Evolutionary conservation across 2,113 vertebrate genomes (phyloP).

Genomic region (Peromyscus californicus): DNA sequence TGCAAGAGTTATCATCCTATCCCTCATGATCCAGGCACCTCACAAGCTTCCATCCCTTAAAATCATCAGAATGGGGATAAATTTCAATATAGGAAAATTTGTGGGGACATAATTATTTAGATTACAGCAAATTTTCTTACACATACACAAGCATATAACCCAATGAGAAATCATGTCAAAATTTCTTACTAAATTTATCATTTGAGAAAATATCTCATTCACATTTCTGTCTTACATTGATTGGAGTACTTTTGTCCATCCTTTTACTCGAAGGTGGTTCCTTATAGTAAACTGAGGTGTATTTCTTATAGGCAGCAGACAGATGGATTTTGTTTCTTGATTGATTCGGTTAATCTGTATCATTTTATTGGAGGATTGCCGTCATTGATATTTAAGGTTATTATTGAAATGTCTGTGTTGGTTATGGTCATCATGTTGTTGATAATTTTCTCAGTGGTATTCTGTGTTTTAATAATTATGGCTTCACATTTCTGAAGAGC

Average conservation of each 20-base stretch:
- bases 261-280: neutral
- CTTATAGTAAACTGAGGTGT: neutral
- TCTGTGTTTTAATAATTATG: neutral
- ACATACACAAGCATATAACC: neutral
- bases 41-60: neutral
- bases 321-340: neutral
- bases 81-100: neutral
- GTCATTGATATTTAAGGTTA: neutral
- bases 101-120: neutral
- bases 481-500: neutral
- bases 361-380: neutral
- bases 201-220: neutral
- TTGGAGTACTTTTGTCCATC: neutral
- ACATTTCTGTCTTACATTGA: neutral
- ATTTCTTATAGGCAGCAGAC: neutral
- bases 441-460: neutral
- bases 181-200: slow-evolving; percentile 5
- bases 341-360: neutral
- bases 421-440: neutral
- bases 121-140: neutral
- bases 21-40: neutral
- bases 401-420: neutral
- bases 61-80: neutral
- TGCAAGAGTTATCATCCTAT: neutral
- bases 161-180: neutral